phyloP scores from a whole-genome alignment of 2,888 invertebrate genomes.

The Clunio marinus region DNA sequence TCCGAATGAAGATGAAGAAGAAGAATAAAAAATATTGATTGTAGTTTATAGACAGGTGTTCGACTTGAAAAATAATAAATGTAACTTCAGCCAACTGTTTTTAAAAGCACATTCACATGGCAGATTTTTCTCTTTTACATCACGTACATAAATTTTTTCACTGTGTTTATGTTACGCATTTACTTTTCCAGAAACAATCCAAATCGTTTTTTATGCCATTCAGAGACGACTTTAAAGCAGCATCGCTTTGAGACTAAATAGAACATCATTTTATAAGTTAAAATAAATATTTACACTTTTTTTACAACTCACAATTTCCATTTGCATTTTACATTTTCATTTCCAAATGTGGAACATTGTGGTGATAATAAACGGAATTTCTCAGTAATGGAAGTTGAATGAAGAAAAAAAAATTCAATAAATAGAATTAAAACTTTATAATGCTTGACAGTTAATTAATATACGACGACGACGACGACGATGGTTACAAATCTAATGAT shows the following conservation, averaged over 20 bases:
- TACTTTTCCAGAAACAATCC: no score
- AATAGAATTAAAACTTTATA: no score
- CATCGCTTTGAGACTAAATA: slow-evolving; percentile 3
- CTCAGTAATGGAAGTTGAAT: no score
- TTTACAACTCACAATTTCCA: not conserved
- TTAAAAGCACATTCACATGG: slow-evolving; percentile 18
- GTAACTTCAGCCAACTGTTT: slow-evolving; percentile 20
- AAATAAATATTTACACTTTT: not conserved
- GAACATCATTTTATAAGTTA: no score
- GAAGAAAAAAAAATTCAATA: no score
- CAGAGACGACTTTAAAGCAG: not conserved
- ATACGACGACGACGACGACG: no score
- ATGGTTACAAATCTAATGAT: no score
- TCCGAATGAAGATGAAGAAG: no score
- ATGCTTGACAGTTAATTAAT: no score
- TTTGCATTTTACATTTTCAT: slow-evolving; percentile 6
- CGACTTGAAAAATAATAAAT: slow-evolving; percentile 23
- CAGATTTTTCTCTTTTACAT: not conserved
- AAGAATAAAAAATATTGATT: slow-evolving; percentile 21
- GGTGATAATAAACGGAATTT: no score
- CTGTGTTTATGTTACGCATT: no score
- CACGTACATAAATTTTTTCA: not conserved
- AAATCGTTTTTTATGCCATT: not conserved
- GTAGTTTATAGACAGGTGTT: slow-evolving; percentile 33
- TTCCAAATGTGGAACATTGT: no score